Percentiles rank a stretch among this genome's conserved stretches.
Evolutionary conservation across 2,113 vertebrate genomes (phyloP).

Genomic region (Sinocyclocheilus rhinocerous): DNA sequence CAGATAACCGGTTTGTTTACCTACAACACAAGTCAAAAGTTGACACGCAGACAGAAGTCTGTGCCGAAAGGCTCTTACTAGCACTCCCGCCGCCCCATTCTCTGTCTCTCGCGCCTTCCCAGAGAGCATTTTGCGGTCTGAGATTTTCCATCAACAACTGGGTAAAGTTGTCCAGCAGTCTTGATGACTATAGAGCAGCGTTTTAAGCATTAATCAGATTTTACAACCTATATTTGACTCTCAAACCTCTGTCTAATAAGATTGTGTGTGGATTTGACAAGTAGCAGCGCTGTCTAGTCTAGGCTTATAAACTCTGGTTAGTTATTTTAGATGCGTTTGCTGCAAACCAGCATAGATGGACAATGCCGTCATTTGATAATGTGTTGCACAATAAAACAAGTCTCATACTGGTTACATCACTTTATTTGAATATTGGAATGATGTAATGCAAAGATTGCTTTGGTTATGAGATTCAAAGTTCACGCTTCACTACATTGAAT

Average conservation of each 20-base stretch:
- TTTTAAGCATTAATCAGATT: slow-evolving; percentile 37
- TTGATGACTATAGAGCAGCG: slow-evolving; percentile 40
- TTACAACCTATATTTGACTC: slow-evolving; percentile 40
- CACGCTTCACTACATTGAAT: not conserved
- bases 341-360: not conserved
- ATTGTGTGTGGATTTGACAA: slow-evolving; percentile 10
- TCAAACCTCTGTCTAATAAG: slow-evolving; percentile 46
- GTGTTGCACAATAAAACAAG: not conserved
- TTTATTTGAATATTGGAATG: slow-evolving; percentile 44
- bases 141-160: slow-evolving; percentile 45
- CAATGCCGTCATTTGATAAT: not conserved
- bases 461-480: slow-evolving; percentile 39
- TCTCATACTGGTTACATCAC: slow-evolving; percentile 6
- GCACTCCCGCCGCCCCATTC: slow-evolving; percentile 14
- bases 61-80: slow-evolving; percentile 15
- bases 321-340: not conserved
- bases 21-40: slow-evolving; percentile 45
- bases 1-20: slow-evolving; percentile 48
- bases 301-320: not conserved
- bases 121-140: slow-evolving; percentile 42
- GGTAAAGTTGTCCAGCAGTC: slow-evolving; percentile 27
- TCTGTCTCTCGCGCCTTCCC: slow-evolving; percentile 14
- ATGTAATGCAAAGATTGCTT: slow-evolving; percentile 41
- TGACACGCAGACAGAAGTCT: slow-evolving; percentile 47
- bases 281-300: slow-evolving; percentile 15